phyloP scores from a whole-genome alignment of 2,797 vertebrate genomes.

The Botia kubotai region DNA sequence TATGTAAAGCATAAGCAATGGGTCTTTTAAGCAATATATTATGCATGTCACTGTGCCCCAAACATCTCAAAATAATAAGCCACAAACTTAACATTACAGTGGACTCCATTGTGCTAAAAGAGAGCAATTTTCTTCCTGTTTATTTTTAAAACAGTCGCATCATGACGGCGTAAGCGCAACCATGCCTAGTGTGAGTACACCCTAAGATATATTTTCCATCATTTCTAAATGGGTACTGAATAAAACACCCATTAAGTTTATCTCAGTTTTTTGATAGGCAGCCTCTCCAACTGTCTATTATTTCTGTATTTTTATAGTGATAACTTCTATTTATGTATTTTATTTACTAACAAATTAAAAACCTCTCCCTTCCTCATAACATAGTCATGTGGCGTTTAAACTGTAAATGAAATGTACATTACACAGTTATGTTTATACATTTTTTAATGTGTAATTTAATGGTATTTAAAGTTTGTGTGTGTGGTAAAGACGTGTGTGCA shows the following conservation, averaged over 20 bases:
- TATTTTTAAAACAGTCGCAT: no score
- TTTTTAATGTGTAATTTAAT: slow-evolving; percentile 18
- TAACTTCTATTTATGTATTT: background rate
- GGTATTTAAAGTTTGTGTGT: background rate
- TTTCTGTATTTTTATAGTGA: background rate
- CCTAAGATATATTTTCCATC: background rate
- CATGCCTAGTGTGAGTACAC: no score
- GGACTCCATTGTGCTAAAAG: no score
- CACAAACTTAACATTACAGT: no score
- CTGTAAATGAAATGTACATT: background rate
- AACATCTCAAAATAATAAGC: no score
- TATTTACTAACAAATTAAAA: background rate
- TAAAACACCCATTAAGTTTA: background rate
- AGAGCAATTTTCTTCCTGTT: no score
- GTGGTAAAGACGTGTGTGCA: slow-evolving; percentile 12
- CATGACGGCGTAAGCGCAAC: no score
- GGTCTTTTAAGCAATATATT: no score
- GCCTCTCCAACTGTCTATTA: background rate
- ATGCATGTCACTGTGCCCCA: no score
- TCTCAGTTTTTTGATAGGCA: background rate
- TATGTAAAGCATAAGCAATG: no score
- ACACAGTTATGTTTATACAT: background rate
- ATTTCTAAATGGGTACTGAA: background rate
- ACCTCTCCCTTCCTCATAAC: background rate
- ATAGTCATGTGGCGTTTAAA: background rate